Conservation (phyloP, 2,113 vertebrate genomes). For the Labeo catla region DNA sequence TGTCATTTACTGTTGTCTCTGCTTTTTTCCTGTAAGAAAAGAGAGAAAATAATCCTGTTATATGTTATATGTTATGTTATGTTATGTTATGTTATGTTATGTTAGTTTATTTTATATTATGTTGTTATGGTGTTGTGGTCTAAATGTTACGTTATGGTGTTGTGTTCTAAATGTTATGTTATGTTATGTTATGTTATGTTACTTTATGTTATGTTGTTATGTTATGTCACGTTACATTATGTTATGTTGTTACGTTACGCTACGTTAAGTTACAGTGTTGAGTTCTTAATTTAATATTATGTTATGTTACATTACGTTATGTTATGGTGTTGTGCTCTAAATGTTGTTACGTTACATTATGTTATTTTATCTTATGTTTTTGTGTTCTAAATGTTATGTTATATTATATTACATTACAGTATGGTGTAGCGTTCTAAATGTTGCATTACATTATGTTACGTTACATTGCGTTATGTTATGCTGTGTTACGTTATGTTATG, state of each 20-base stretch:
- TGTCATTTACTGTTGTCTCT: background rate
- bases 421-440: too few species aligned
- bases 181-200: background rate
- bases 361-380: too few species aligned
- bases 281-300: background rate
- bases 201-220: too few species aligned
- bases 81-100: too few species aligned
- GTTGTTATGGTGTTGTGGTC: too few species aligned
- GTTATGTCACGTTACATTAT: background rate
- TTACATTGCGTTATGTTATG: background rate
- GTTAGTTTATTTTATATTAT: too few species aligned
- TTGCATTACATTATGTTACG: background rate
- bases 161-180: background rate
- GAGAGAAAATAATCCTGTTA: background rate
- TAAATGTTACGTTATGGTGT: background rate
- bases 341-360: too few species aligned
- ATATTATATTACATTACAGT: background rate
- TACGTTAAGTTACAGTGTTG: background rate
- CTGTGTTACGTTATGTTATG: too few species aligned
- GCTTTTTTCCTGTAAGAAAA: constrained; percentile 41
- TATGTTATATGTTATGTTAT: background rate
- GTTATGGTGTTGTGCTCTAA: background rate
- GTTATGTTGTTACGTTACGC: too few species aligned
- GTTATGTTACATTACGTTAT: background rate
- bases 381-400: background rate